Evolutionary conservation across 2,797 vertebrate species (phyloP), one percentile per base, ranked within the genome.

Genomic region (Silurus lanzhouensis): DNA sequence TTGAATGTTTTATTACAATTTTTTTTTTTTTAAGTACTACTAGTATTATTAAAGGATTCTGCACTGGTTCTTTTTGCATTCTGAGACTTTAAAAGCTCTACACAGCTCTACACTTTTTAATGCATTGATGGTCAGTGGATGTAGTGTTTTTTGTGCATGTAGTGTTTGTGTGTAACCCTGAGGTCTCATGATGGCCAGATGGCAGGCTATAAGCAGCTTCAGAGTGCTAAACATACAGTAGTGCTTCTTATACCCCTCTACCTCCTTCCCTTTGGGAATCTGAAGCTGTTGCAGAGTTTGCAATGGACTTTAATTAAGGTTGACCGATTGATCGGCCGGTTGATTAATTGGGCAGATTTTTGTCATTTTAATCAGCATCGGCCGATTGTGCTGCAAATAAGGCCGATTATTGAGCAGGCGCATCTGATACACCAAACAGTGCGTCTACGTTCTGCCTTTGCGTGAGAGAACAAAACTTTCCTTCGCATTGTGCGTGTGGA

Each of bases 181-280:
- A 71, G 76, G 74, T 85, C 76, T 84, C 61, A 77, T 81, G 27
- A 86, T 88, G 81, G 85, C 85, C 90, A 89, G 89, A 90, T 90
- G 88, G 82, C 83, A 77, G 66, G 63, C 82, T 89, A 27, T 80
- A 86, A 80, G 83, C 84, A 82, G 83, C 87, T 63, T 83, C 80
- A 58, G 61, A 55, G 76, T 87, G 74, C 92, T 93, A 92, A 92
- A 91, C 38, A 85, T 90, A 38, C 38, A 0, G 38, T 38, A 91
- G 93, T 86, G 87, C 90, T 89, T 89, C 84, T 91, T 86, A 93
- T 92, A 92, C 92, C 91, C 88, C 60, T 74, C 19, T 61, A 83
- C 68, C 58, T 27, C 63, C 17, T 19, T 57, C 74, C 44, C 57
- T 68, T 83, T 8, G 8, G 48, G 3, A 38, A 38, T 38, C 38